phyloP scores from a whole-genome alignment of 2,888 invertebrate genomes.

The Pammene aurita region DNA sequence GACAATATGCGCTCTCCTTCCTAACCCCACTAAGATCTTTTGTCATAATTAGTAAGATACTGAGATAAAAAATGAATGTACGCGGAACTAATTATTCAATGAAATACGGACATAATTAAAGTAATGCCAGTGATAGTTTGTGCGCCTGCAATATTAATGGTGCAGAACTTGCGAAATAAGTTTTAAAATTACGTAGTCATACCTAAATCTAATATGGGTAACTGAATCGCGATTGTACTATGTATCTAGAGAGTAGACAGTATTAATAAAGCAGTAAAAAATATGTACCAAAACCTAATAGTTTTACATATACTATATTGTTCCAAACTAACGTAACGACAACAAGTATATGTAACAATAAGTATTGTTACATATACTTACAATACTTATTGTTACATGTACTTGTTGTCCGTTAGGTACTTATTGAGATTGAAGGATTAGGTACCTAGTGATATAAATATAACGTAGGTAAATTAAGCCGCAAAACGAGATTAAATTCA shows the following conservation, averaged over 20 bases:
- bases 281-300: no score
- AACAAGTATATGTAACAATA: no score
- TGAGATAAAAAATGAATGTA: slow-evolving; percentile 19
- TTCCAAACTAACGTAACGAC: no score
- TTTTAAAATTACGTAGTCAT: slow-evolving; percentile 17
- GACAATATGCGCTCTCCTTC: slow-evolving; percentile 29
- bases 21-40: slow-evolving; percentile 37
- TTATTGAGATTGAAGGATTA: no score
- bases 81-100: slow-evolving; percentile 1
- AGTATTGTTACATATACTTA: no score
- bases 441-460: no score
- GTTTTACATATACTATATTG: no score
- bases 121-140: slow-evolving; percentile 36
- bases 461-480: no score
- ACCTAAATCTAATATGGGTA: slow-evolving; percentile 15
- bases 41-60: slow-evolving; percentile 22
- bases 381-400: no score
- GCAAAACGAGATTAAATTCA: no score
- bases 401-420: no score
- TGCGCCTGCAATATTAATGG: slow-evolving; percentile 35
- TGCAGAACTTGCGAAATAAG: slow-evolving; percentile 38
- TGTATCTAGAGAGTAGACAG: slow-evolving; percentile 2
- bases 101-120: slow-evolving; percentile 23
- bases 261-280: background rate
- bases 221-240: slow-evolving; percentile 29